A percentile compares a stretch with the other conserved stretches of the same genome.
These are phyloP conservation scores for Orthosia incerta DNA, from an alignment of 2,888 invertebrate species.

Conservation along the genomic window DNA sequence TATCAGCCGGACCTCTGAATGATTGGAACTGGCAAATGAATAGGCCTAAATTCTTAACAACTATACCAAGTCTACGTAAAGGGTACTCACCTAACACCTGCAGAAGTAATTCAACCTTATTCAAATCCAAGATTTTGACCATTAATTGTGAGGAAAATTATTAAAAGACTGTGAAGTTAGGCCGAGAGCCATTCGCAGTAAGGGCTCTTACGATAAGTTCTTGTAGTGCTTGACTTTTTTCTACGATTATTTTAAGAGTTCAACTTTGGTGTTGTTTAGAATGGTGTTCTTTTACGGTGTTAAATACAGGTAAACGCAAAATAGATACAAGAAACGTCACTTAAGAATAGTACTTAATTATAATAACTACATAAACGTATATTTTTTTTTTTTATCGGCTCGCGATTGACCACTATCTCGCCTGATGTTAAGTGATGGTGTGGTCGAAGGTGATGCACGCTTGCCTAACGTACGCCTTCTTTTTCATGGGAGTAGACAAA, in stretches of 20 bases:
- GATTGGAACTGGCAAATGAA: not conserved
- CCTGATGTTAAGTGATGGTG: too few relatives aligned
- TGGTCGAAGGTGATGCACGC: too few relatives aligned
- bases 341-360: too few relatives aligned
- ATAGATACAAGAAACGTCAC: not conserved
- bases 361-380: too few relatives aligned
- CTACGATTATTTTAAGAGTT: not conserved
- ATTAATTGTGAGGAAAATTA: conserved; percentile 38
- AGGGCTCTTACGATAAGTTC: not conserved
- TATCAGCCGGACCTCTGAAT: not conserved
- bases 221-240: not conserved
- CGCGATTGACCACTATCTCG: too few relatives aligned
- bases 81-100: not conserved
- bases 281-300: too few relatives aligned
- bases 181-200: not conserved
- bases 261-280: not conserved
- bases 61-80: not conserved
- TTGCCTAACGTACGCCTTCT: too few relatives aligned
- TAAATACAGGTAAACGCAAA: too few relatives aligned
- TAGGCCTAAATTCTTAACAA: not conserved
- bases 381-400: too few relatives aligned
- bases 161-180: conserved; percentile 26
- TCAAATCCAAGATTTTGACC: conserved; percentile 10
- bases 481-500: too few relatives aligned
- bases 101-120: conserved; percentile 21